Conservation (phyloP, 2,113 vertebrate species). For the Rissa tridactyla region DNA sequence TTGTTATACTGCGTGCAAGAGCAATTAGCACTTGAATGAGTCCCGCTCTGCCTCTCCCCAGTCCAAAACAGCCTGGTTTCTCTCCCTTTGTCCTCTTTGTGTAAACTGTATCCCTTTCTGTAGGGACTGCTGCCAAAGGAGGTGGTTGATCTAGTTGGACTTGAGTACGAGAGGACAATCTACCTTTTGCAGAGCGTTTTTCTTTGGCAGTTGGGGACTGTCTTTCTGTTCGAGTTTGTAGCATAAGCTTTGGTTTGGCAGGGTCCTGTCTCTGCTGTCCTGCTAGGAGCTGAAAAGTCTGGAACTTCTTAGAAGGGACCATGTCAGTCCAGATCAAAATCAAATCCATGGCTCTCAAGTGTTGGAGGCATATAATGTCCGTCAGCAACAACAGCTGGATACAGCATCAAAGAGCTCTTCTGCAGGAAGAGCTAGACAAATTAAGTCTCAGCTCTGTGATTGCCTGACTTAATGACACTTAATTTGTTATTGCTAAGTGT, state of each 20-base stretch:
- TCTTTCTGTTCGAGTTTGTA: background rate
- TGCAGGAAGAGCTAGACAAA: background rate
- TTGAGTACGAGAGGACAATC: background rate
- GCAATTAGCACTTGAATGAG: background rate
- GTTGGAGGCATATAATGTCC: background rate
- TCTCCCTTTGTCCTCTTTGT: background rate
- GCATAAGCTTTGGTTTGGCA: background rate
- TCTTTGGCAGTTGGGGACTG: background rate
- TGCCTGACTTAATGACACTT: background rate
- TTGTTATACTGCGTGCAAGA: background rate
- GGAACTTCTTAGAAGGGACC: background rate
- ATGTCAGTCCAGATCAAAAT: background rate
- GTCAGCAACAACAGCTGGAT: background rate
- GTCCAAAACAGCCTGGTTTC: background rate
- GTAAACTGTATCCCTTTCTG: background rate
- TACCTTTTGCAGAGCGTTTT: background rate
- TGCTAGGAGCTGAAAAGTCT: background rate
- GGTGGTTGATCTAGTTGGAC: background rate
- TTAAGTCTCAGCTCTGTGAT: background rate
- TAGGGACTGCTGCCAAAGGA: background rate
- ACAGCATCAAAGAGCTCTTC: background rate
- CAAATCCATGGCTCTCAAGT: background rate
- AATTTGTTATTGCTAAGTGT: slow-evolving; percentile 1
- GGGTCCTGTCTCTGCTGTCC: background rate
- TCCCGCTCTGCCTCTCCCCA: background rate